phyloP scores from a whole-genome alignment of 2,888 invertebrate genomes.

The Mechanitis mazaeus region DNA sequence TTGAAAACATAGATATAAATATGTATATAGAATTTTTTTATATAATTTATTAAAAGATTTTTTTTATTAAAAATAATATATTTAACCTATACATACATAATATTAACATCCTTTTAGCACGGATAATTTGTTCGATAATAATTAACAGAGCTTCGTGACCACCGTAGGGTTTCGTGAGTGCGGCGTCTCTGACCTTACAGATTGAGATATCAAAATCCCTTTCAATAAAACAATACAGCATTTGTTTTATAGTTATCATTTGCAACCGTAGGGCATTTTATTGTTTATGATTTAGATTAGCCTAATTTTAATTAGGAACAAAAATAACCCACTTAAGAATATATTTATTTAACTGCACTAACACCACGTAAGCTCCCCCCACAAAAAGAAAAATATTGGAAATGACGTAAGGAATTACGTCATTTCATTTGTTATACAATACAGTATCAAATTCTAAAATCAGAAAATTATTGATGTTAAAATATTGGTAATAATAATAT shows the following conservation, averaged over 20 bases:
- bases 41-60: neutral
- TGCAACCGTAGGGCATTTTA: slow-evolving; percentile 43
- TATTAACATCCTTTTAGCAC: slow-evolving; percentile 50
- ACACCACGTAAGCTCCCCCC: too few species aligned
- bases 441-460: too few species aligned
- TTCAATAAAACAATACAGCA: slow-evolving; percentile 58
- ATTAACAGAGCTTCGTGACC: slow-evolving; percentile 65
- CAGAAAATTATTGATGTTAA: too few species aligned
- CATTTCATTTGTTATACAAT: too few species aligned
- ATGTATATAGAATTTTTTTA: too few species aligned
- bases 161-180: slow-evolving; percentile 75
- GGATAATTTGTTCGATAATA: slow-evolving; percentile 59
- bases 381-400: too few species aligned
- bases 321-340: neutral
- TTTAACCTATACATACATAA: slow-evolving; percentile 33
- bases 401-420: too few species aligned
- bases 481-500: too few species aligned
- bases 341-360: too few species aligned
- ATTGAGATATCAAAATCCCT: slow-evolving; percentile 76
- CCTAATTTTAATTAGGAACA: slow-evolving; percentile 1
- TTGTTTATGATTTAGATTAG: slow-evolving; percentile 32
- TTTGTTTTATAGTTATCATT: slow-evolving; percentile 65
- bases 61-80: slow-evolving; percentile 1
- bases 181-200: slow-evolving; percentile 70
- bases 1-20: neutral